Evolutionary conservation across 2,888 invertebrate species (phyloP).

Genomic region (Hyposoter dolosus): DNA sequence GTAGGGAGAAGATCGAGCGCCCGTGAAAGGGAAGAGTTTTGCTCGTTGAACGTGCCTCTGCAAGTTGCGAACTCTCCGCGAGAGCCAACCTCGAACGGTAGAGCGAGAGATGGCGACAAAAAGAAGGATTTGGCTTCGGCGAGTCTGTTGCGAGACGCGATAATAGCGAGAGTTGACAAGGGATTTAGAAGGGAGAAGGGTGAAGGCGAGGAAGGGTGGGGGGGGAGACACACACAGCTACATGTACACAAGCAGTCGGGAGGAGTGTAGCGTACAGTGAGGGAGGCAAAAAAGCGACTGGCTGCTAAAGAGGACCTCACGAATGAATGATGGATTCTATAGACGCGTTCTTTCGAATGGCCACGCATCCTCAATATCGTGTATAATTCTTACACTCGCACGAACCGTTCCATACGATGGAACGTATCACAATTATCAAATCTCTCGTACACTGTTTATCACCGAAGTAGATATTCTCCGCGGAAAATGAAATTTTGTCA

Average conservation of each 20-base stretch:
- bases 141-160: conserved; percentile 51
- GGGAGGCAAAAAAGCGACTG: conserved; percentile 41
- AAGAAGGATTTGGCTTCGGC: conserved; percentile 39
- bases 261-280: background rate
- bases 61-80: conserved; percentile 22
- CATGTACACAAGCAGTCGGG: background rate
- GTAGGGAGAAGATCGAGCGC: conserved; percentile 24
- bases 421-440: conserved; percentile 71
- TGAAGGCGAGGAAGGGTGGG: background rate
- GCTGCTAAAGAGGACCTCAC: conserved; percentile 59
- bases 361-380: conserved; percentile 69
- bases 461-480: background rate
- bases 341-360: conserved; percentile 80
- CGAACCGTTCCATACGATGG: conserved; percentile 49
- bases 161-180: conserved; percentile 48
- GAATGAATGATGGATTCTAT: conserved; percentile 79
- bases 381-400: conserved; percentile 68
- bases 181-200: conserved; percentile 29
- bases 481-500: no score
- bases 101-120: conserved; percentile 42
- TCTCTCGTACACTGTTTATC: background rate
- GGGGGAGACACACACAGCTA: conserved; percentile 55
- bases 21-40: conserved; percentile 64
- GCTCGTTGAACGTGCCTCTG: conserved; percentile 46
- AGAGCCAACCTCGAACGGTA: conserved; percentile 34